Evolutionary conservation across 2,888 invertebrate genomes (phyloP).

Genomic region (Drosophila prostipennis): DNA sequence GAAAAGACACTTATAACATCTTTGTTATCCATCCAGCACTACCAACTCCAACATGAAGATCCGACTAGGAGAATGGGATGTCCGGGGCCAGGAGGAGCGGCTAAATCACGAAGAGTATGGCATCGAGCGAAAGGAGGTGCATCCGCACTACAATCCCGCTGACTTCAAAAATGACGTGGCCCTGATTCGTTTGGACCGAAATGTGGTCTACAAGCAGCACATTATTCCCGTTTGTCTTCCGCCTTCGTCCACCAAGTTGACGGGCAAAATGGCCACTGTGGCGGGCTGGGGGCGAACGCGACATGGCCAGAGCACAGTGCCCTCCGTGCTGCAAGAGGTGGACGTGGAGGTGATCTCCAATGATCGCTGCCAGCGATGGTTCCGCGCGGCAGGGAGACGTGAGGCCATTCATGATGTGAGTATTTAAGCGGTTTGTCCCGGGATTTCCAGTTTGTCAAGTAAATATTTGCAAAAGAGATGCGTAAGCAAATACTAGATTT

Average conservation of each 20-base stretch:
- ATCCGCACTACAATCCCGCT: slow-evolving; percentile 94
- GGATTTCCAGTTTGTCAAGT: too few species aligned
- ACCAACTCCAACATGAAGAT: slow-evolving; percentile 95
- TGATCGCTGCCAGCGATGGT: slow-evolving; percentile 96
- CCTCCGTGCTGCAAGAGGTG: slow-evolving; percentile 93
- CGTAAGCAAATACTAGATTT: too few species aligned
- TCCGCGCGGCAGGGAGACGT: slow-evolving; percentile 93
- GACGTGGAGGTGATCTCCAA: slow-evolving; percentile 95
- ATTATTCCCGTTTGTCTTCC: slow-evolving; percentile 97
- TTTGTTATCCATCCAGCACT: slow-evolving; percentile 83
- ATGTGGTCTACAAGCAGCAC: slow-evolving; percentile 95
- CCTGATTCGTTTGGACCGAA: slow-evolving; percentile 90
- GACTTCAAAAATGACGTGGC: slow-evolving; percentile 97
- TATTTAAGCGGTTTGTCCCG: background rate
- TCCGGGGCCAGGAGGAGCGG: slow-evolving; percentile 92
- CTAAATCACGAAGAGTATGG: slow-evolving; percentile 94
- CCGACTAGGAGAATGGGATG: slow-evolving; percentile 96
- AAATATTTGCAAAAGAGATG: too few species aligned
- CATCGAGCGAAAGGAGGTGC: slow-evolving; percentile 95
- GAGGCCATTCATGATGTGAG: slow-evolving; percentile 94
- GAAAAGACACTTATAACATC: background rate
- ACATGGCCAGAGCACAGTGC: slow-evolving; percentile 94
- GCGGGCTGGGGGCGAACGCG: slow-evolving; percentile 96
- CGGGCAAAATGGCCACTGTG: slow-evolving; percentile 95
- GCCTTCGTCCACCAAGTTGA: slow-evolving; percentile 89